Conservation (phyloP, 2,113 vertebrate species). For the Herpetotheres cachinnans region DNA sequence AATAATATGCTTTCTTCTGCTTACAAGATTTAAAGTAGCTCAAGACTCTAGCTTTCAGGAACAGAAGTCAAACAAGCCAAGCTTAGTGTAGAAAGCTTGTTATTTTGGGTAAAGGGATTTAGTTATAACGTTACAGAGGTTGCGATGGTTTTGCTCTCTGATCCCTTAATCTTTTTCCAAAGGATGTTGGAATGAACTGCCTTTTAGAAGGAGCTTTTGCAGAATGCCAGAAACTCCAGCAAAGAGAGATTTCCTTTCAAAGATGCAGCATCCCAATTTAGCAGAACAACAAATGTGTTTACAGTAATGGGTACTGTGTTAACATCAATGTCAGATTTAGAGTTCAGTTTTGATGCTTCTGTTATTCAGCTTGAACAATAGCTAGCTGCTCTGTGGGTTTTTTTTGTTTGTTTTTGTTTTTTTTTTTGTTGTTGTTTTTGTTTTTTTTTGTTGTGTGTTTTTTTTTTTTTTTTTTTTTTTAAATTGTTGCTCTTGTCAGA, state of each 20-base stretch:
- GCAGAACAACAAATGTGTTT: neutral
- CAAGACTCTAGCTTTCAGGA: neutral
- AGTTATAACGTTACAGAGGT: neutral
- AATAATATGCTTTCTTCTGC: neutral
- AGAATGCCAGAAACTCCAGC: neutral
- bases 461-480: neutral
- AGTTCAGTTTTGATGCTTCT: neutral
- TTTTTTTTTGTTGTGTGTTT: rapidly evolving
- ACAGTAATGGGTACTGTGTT: neutral
- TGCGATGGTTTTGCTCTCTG: constrained; percentile 12
- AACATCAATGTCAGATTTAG: neutral
- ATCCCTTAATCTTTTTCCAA: constrained; percentile 48
- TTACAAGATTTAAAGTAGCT: constrained; percentile 41
- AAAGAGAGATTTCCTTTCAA: neutral
- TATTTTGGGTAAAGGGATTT: constrained; percentile 56
- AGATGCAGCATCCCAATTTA: neutral
- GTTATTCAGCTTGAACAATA: neutral
- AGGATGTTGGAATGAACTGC: neutral
- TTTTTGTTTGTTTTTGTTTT: neutral
- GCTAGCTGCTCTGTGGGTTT: neutral
- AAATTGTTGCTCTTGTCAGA: neutral
- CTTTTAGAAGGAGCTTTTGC: neutral
- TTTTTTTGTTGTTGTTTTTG: neutral
- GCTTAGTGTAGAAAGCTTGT: constrained; percentile 30
- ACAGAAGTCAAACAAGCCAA: neutral